Evolutionary conservation across 1,140 invertebrate genomes (phyloP).

Genomic region (Aphis craccivora): DNA sequence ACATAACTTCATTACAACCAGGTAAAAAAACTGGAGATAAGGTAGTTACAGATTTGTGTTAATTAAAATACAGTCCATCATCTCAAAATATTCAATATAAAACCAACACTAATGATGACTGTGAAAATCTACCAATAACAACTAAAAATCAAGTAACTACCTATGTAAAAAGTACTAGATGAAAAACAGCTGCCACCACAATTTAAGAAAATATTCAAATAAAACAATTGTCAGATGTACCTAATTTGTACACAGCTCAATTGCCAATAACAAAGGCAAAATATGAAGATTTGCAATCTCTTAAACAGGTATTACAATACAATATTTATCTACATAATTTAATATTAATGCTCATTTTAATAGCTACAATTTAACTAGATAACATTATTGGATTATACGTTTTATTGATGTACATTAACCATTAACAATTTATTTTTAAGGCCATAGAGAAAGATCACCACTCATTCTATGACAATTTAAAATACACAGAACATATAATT

Average conservation of each 20-base stretch:
- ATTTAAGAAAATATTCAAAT: background rate
- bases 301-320: background rate
- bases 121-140: background rate
- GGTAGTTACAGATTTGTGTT: conserved; percentile 55
- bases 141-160: background rate
- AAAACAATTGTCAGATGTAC: background rate
- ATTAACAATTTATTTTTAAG: background rate
- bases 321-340: conserved; percentile 2
- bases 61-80: conserved; percentile 4
- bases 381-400: background rate
- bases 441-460: conserved; percentile 1
- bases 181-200: background rate
- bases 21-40: conserved; percentile 58
- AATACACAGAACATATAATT: background rate
- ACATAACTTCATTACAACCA: conserved; percentile 57
- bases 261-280: background rate
- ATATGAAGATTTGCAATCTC: conserved; percentile 21
- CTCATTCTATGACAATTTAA: background rate
- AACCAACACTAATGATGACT: background rate
- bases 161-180: background rate
- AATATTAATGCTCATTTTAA: background rate
- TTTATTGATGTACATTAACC: background rate
- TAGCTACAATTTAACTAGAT: background rate
- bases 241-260: background rate
- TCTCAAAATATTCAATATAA: background rate